Conservation (phyloP, 2,888 invertebrate species). For the Perizoma flavofasciatum region DNA sequence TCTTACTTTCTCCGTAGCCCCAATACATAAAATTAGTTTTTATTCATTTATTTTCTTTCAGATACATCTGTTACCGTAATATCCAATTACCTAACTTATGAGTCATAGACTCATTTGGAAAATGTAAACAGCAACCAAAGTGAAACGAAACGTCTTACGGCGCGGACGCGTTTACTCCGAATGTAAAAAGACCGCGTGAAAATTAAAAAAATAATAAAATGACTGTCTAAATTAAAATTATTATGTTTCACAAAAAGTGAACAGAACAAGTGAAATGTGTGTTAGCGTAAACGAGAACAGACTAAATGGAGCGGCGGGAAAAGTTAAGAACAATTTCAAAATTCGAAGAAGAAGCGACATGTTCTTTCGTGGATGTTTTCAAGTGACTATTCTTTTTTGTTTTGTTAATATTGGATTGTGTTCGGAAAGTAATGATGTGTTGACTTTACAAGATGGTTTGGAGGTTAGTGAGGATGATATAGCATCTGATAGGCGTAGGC, state of each 20-base stretch:
- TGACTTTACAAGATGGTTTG: constrained; percentile 73
- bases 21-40: constrained; percentile 27
- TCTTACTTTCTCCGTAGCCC: constrained; percentile 29
- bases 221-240: constrained; percentile 28
- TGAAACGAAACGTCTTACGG: constrained; percentile 66
- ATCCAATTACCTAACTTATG: constrained; percentile 37
- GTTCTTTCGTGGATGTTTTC: constrained; percentile 39
- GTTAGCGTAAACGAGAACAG: constrained; percentile 50
- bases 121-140: constrained; percentile 57
- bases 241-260: constrained; percentile 46
- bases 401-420: constrained; percentile 53
- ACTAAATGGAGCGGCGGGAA: constrained; percentile 59
- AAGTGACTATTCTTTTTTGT: constrained; percentile 46
- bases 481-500: constrained; percentile 72
- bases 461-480: constrained; percentile 62
- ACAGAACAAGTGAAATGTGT: constrained; percentile 55
- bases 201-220: constrained; percentile 49
- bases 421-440: constrained; percentile 71
- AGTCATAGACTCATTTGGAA: constrained; percentile 39
- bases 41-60: constrained; percentile 36
- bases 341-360: constrained; percentile 58
- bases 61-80: constrained; percentile 37
- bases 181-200: constrained; percentile 51
- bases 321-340: constrained; percentile 63
- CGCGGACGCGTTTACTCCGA: constrained; percentile 65